Base-by-base conservation (phyloP, 2,888 invertebrate species). In the Lysandra coridon region DNA sequence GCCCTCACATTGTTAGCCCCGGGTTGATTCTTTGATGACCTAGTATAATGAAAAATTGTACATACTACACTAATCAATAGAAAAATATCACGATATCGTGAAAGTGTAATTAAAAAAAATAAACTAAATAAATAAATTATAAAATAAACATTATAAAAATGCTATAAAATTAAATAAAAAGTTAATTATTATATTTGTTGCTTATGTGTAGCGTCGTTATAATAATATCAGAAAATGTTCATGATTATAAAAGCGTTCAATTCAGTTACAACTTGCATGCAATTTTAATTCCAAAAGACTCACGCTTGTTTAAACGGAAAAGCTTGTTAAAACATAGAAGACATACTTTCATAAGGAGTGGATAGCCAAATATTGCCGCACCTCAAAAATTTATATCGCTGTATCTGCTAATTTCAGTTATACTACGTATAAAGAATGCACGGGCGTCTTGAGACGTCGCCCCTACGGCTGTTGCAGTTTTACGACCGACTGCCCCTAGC, bases 391-490 rank as follows among this genome's bases (percentile, higher is more conserved):
- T 23, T 23, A 23, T 14, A 74, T 17, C 4, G 44, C 2, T 79
- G 4, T 57, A 78, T 81, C 80, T 87, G 80, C 40, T 60, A 23
- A 80, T 80, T 80, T 75, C 12, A 10, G 77, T 53, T 89, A 83
- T 88, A 86, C 92, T 90, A 80, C 79, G 73, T 49, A 85, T 87
- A 90, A 91, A 91, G 92, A 93, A 93, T 93, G 93, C 93, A 93
- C 89, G 87, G 86, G 84, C 91, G 92, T 92, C 94, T 94, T 92
- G 91, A 94, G 93, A 92, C 91, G 90, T 88, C 88, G 88, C 92
- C 93, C 91, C 89, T 87, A 89, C 90, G 89, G 87, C 84, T 86
- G 88, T 87, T 94, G 94, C 94, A 94, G 92, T 91, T 94, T 94
- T 93, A 94, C 91, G 94, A 94, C 86, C 87, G 85, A 85, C 86